phyloP scores from a whole-genome alignment of 1,140 invertebrate genomes.

The Nomia melanderi region DNA sequence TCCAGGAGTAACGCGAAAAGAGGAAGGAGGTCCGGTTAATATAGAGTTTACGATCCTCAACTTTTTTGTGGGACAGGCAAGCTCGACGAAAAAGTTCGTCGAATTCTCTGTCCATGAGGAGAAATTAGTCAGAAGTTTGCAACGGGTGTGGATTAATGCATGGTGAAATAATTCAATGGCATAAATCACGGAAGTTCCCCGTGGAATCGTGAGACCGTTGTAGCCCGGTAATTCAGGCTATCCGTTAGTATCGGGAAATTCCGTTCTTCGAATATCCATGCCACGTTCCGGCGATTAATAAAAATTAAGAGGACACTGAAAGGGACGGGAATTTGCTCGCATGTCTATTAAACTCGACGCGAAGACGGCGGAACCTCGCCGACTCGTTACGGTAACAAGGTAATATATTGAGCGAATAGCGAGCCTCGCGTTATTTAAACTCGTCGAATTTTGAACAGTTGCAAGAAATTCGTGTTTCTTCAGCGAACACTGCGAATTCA shows the following conservation, averaged over 20 bases:
- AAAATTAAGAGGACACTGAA: background rate
- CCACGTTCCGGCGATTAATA: background rate
- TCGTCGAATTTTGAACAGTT: too few relatives aligned
- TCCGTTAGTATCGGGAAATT: constrained; percentile 16
- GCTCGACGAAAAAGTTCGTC: background rate
- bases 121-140: constrained; percentile 13
- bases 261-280: background rate
- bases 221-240: background rate
- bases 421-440: background rate
- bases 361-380: background rate
- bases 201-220: background rate
- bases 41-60: background rate
- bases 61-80: background rate
- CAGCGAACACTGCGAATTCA: background rate
- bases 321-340: background rate
- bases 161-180: constrained; percentile 28
- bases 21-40: background rate
- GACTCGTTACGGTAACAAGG: background rate
- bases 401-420: too few relatives aligned
- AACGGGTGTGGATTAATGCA: constrained; percentile 23
- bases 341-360: background rate
- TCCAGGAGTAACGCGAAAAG: background rate
- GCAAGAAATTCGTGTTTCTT: too few relatives aligned
- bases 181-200: constrained; percentile 26
- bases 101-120: background rate